These are phyloP conservation scores for Smutsia gigantea DNA, from an alignment of 2,797 vertebrate genomes.

Conservation along the genomic window DNA sequence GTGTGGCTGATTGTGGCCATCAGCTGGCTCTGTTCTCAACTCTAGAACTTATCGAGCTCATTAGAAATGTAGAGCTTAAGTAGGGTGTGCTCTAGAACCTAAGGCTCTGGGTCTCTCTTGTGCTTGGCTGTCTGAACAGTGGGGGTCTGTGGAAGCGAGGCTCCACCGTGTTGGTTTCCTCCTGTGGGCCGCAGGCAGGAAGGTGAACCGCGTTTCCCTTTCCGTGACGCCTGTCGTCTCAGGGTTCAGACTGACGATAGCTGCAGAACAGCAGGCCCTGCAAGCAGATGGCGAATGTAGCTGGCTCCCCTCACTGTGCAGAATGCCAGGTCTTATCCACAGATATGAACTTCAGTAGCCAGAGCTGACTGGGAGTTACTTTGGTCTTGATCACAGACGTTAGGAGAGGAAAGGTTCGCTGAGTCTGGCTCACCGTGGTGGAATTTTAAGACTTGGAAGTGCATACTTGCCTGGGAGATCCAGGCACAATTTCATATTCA, in stretches of 20 bases:
- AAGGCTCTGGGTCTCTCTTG: fast-evolving
- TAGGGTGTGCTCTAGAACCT: fast-evolving
- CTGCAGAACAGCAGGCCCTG: neutral
- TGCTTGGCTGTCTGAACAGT: neutral
- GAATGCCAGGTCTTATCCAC: neutral
- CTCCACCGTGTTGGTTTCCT: neutral
- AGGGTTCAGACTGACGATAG: neutral
- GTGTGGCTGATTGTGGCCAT: neutral
- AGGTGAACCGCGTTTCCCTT: neutral
- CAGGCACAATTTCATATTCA: neutral
- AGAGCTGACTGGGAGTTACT: neutral
- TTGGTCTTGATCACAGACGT: conserved; percentile 53
- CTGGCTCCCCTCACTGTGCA: neutral
- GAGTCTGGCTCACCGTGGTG: neutral
- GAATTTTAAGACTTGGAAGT: conserved; percentile 39
- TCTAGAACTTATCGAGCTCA: neutral
- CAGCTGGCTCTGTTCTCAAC: neutral
- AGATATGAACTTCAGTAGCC: neutral
- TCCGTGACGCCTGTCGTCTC: neutral
- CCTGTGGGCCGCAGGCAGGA: neutral
- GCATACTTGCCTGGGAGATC: neutral
- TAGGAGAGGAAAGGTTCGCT: neutral
- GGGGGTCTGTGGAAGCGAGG: fast-evolving
- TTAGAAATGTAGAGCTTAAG: neutral
- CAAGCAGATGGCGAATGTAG: neutral